Evolutionary conservation across 35 echinoderm and acorn worm genomes (phyloP).

Genomic region (Heliocidaris tuberculata): DNA sequence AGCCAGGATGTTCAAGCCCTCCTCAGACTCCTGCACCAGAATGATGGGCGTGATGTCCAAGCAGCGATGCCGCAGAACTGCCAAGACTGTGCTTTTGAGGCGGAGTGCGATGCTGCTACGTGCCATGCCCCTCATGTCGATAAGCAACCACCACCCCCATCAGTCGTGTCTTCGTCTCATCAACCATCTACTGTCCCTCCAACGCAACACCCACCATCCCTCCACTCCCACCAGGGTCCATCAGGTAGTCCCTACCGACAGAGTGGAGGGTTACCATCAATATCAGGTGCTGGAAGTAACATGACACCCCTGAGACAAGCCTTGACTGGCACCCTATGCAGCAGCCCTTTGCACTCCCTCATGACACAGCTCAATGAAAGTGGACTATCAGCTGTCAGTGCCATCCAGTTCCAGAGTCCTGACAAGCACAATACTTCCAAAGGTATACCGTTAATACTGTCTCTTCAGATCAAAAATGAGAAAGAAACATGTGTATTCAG

Average conservation of each 20-base stretch:
- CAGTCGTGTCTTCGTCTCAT: not conserved
- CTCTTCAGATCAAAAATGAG: not conserved
- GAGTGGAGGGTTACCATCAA: not conserved
- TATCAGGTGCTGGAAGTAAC: not conserved
- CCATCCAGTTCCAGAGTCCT: slow-evolving; percentile 74
- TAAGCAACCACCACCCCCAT: not conserved
- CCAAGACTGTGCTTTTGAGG: not conserved
- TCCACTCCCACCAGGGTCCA: not conserved
- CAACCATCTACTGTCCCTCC: not conserved
- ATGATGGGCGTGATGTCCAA: not conserved
- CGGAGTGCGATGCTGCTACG: not conserved
- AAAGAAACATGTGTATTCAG: not conserved
- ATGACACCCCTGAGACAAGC: slow-evolving; percentile 39
- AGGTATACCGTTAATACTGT: slow-evolving; percentile 33
- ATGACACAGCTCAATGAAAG: slow-evolving; percentile 61
- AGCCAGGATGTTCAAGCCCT: slow-evolving; percentile 34
- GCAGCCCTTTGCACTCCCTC: slow-evolving; percentile 54
- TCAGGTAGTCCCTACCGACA: not conserved
- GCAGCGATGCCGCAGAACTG: not conserved
- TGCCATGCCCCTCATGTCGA: not conserved
- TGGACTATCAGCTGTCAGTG: slow-evolving; percentile 51
- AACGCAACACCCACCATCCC: not conserved
- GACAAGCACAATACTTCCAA: slow-evolving; percentile 50
- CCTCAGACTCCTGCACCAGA: slow-evolving; percentile 27
- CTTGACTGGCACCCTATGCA: slow-evolving; percentile 26